Base-by-base conservation (phyloP, 2,113 vertebrate genomes). In the Odobenus rosmarus region DNA sequence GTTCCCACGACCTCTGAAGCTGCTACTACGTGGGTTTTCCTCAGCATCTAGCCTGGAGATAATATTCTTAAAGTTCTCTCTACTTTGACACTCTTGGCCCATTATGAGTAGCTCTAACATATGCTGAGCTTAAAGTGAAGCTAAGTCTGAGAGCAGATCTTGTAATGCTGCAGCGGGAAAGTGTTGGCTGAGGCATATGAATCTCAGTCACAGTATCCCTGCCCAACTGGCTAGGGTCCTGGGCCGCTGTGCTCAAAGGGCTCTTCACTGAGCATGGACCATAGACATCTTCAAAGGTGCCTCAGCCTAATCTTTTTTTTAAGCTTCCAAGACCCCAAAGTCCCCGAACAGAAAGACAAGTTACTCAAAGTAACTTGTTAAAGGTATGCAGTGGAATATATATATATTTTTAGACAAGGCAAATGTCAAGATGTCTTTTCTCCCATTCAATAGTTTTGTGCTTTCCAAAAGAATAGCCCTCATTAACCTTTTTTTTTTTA, bases 371-470 rank as follows among this genome's bases (percentile, higher is more conserved):
- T 51, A 59, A 46, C 6, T 82, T 85, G 3, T 59, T 72, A 91
- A 80, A 57, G 5, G 8, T 21, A 57, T 36, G 9, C 26, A 90
- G 5, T 15, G 5, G 3, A 26, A 74, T 67, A 21, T 42, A 24
- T n/a, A n/a, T 49, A 49, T 91, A 64, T 51, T 81, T 97, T 55
- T 93, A 93, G 33, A 74, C 8, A 86, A 71, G 62, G 49, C 46
- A 97, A 76, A 49, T 21, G 23, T 39, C 42, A 67, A 13, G 14
- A 28, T 57, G 33, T 26, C 46, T 94, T 93, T 95, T 77, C n/a
- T 92, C 23, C 12, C 74, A 69, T 23, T 8, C 9, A 49, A 5
- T 42, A 31, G 42, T 39, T 71, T n/a, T 87, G 31, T 76, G 61
- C 28, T 62, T 53, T 31, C 28, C 33, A 33, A 5, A 12, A 5